Evolutionary conservation across 1,140 invertebrate genomes (phyloP), one percentile per base, ranked within the genome.

Genomic region (Apis dorsata): DNA sequence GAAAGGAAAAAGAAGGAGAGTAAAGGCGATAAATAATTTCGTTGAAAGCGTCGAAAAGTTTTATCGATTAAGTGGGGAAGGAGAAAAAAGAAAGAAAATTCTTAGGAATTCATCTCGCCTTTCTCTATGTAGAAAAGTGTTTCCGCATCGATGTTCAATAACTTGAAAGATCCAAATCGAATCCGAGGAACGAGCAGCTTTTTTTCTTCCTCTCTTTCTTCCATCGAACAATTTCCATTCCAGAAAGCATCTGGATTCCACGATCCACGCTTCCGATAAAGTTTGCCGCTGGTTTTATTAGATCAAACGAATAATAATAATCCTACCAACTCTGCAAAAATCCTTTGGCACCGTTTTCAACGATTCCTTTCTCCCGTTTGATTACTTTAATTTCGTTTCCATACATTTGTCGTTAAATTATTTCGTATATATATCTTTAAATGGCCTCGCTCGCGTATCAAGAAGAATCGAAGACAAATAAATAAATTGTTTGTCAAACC

Each of bases 121-220:
- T 34, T 34, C 34, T 44, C 34, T 7, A 11, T 65, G 13, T 4
- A 59, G 49, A 73, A 21, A 86, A 86, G 57, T 72, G 53, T 84
- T 73, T 62, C n/a, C 28, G 53, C 11, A 21, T 79, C 81, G 72
- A 86, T 83, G 84, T 80, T 86, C 85, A 80, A 59, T 80, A 79
- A 44, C 75, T 83, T 34, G 60, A 5, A 44, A 53, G 59, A 49
- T 76, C 59, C 51, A 79, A 87, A 85, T 79, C 70, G 71, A 87
- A 81, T 77, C 60, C 72, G 81, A 68, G 62, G 59, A n/a, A 63
- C 59, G 34, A 13, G 55, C 69, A 17, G 24, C 62, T 44, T 44
- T 44, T 44, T 44, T 65, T 44, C 62, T 34, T 69, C n/a, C 62
- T 72, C 60, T 1, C 51, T 53, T 28, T 55, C 69, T 44, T 11